These are phyloP conservation scores for Metellina segmentata DNA, from an alignment of 2,888 invertebrate genomes.

Conservation along the genomic window DNA sequence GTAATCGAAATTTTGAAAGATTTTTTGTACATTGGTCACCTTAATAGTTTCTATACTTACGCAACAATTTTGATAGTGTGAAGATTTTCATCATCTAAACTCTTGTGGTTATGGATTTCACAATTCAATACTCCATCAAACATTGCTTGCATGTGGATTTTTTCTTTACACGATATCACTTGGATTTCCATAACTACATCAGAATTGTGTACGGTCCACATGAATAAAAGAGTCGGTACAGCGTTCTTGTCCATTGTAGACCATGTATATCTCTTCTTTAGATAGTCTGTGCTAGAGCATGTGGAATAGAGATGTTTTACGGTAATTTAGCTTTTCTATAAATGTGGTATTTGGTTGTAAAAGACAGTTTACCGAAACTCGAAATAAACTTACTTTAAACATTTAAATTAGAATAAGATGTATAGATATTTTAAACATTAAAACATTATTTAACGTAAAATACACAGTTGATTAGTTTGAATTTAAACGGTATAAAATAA, in stretches of 20 bases:
- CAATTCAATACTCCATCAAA: background rate
- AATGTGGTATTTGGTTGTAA: too few relatives aligned
- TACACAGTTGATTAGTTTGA: too few relatives aligned
- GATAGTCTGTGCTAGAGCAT: constrained; percentile 65
- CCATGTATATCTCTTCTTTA: background rate
- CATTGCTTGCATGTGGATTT: background rate
- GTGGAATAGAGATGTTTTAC: constrained; percentile 6
- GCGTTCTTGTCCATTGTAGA: background rate
- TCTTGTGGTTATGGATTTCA: background rate
- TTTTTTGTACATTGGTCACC: too few relatives aligned
- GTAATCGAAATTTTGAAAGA: too few relatives aligned
- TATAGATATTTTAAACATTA: too few relatives aligned
- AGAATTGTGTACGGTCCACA: background rate
- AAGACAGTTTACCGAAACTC: too few relatives aligned
- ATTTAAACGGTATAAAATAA: too few relatives aligned
- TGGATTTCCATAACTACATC: background rate
- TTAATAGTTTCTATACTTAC: background rate
- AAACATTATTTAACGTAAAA: too few relatives aligned
- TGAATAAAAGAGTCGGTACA: background rate
- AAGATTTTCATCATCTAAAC: background rate
- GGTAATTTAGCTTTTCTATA: background rate
- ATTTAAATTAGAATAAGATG: too few relatives aligned
- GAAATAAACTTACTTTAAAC: too few relatives aligned
- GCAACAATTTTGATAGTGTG: background rate
- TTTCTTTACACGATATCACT: background rate